These are phyloP conservation scores for Cerceris rybyensis DNA, from an alignment of 2,888 invertebrate species.

Conservation along the genomic window DNA sequence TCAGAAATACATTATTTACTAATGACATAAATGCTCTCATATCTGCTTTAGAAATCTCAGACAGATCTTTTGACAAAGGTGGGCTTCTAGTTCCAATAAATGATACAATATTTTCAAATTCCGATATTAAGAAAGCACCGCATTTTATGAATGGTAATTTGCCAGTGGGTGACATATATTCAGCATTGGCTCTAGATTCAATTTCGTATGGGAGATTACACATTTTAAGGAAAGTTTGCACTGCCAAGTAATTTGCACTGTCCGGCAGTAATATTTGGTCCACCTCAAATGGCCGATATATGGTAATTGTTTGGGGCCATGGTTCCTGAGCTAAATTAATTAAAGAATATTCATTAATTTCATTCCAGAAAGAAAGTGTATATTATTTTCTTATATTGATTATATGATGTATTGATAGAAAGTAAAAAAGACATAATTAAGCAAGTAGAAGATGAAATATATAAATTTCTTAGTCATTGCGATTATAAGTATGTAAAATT, in stretches of 20 bases:
- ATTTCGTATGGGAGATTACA: slow-evolving; percentile 92
- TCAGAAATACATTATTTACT: slow-evolving; percentile 93
- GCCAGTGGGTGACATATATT: slow-evolving; percentile 97
- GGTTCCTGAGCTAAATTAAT: slow-evolving; percentile 89
- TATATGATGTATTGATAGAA: not conserved
- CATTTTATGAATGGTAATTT: slow-evolving; percentile 96
- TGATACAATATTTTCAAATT: slow-evolving; percentile 95
- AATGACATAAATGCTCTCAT: slow-evolving; percentile 97
- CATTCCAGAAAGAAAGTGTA: not conserved
- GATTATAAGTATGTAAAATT: slow-evolving; percentile 6
- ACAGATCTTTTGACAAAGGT: slow-evolving; percentile 88
- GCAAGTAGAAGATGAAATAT: not conserved
- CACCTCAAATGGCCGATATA: slow-evolving; percentile 95
- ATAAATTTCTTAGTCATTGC: not conserved
- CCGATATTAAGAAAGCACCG: slow-evolving; percentile 94
- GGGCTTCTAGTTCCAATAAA: slow-evolving; percentile 94
- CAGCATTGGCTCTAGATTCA: slow-evolving; percentile 94
- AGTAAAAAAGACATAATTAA: not conserved
- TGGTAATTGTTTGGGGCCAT: slow-evolving; percentile 93
- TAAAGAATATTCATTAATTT: slow-evolving; percentile 45
- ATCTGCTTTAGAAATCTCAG: slow-evolving; percentile 91
- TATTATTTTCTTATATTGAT: not conserved
- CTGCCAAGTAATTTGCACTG: slow-evolving; percentile 95
- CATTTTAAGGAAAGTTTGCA: slow-evolving; percentile 97
- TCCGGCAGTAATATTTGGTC: slow-evolving; percentile 97